These are phyloP conservation scores for Sminthurinus signatus DNA, from an alignment of 1,140 invertebrate genomes.

Conservation along the genomic window DNA sequence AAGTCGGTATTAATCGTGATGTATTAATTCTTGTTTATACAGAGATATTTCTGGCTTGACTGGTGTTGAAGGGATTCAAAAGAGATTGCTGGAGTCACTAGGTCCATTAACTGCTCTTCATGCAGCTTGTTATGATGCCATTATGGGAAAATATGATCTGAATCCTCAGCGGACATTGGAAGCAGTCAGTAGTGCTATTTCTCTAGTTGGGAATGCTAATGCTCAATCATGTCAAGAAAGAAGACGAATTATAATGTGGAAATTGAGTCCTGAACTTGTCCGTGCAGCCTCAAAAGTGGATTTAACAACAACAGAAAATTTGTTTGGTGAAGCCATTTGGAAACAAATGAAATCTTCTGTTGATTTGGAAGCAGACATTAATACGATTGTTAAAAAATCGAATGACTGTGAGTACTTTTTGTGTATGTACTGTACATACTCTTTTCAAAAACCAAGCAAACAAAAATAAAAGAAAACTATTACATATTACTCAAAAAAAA, in stretches of 20 bases:
- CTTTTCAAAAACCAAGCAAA: background rate
- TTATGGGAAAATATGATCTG: background rate
- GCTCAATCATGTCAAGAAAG: conserved; percentile 2
- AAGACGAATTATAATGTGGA: background rate
- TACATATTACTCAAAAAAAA: too few species aligned
- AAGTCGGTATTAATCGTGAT: too few species aligned
- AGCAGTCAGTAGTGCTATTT: background rate
- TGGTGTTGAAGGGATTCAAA: background rate
- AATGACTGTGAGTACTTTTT: background rate
- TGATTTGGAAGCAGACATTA: background rate
- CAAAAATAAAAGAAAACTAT: background rate
- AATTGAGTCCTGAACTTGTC: background rate
- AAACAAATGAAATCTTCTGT: background rate
- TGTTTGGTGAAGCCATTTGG: background rate
- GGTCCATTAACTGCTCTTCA: background rate
- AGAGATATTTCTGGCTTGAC: background rate
- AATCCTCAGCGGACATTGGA: background rate
- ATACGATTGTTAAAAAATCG: too few species aligned
- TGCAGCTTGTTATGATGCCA: background rate
- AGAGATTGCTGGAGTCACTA: background rate
- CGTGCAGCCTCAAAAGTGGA: background rate
- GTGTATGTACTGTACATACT: background rate
- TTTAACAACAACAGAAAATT: background rate
- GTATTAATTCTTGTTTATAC: too few species aligned
- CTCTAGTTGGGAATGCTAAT: conserved; percentile 15